phyloP scores from a whole-genome alignment of 1,140 invertebrate species.

The Himalopsyche phryganea region DNA sequence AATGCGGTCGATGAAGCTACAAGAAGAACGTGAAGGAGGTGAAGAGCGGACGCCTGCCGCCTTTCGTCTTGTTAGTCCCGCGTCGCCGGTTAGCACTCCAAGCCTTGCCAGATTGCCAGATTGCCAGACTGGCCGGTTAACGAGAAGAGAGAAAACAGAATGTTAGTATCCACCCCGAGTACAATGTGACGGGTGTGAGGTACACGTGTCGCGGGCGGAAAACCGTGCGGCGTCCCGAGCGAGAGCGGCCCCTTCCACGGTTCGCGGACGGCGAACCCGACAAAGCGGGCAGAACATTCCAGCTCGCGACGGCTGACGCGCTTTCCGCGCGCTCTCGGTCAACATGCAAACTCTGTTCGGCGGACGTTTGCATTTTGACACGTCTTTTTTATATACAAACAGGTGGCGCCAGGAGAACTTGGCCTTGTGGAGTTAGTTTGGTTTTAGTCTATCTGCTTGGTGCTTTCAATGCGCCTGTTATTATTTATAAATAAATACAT shows the following conservation, averaged over 20 bases:
- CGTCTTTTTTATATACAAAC: conserved; percentile 11
- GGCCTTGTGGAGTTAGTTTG: conserved; percentile 51
- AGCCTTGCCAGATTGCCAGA: conserved; percentile 58
- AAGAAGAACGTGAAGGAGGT: conserved; percentile 11
- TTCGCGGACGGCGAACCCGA: conserved; percentile 30
- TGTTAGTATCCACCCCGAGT: conserved; percentile 54
- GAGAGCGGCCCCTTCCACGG: conserved; percentile 37
- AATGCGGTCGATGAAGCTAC: conserved; percentile 9
- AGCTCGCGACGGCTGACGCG: background rate
- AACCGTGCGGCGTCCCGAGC: conserved; percentile 8
- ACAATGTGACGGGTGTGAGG: conserved; percentile 19
- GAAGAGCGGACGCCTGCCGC: background rate
- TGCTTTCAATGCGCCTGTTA: conserved; percentile 22
- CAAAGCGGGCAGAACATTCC: too few relatives aligned
- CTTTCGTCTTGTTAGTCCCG: conserved; percentile 35
- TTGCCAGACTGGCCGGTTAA: conserved; percentile 9
- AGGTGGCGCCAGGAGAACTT: conserved; percentile 44
- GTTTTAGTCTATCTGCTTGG: conserved; percentile 40
- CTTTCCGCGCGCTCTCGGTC: background rate
- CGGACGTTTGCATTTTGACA: too few relatives aligned
- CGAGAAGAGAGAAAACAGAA: conserved; percentile 54
- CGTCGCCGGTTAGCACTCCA: conserved; percentile 62
- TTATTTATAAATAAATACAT: background rate
- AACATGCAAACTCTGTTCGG: background rate
- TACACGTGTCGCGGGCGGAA: conserved; percentile 25